Base-by-base conservation (phyloP, 2,113 vertebrate genomes). In the Corvus moneduloides region DNA sequence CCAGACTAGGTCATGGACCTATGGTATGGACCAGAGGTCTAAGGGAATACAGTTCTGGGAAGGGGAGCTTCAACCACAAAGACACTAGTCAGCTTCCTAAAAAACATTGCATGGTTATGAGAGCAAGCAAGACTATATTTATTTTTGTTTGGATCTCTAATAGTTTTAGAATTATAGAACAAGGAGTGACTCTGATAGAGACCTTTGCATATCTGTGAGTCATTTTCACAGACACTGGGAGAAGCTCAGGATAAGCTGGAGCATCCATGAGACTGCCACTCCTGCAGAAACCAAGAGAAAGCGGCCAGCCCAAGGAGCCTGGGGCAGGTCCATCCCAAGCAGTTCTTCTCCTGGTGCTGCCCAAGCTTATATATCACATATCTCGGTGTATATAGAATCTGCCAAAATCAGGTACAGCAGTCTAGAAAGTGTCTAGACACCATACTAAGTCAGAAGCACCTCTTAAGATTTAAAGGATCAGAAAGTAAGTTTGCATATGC, bases 341-440 rank as follows among this genome's bases (percentile, higher is more conserved):
- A 13, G 12, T 71, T 92, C 32, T 73, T 35, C 35, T 41, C 8
- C 10, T 23, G 17, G 7, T 37, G 67, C 49, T 92, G 71, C 21
- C 37, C 39, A 58, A n/a, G 61, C 17, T 69, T 35, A 32, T 44
- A 9, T 1, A 35, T 62, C 59, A 62, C 30, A 68, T 24, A 85
- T 30, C 19, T 52, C 30, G 20, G 22, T 11, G 27, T 16, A 41
- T 12, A 13, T 0, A 27, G 49, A 56, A 32, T 26, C 0, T 1
- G 33, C 30, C 52, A 72, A 79, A 55, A 76, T 79, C 49, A 64
- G 66, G 49, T 43, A 21, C 28, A 73, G 35, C 39, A 52, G 26
- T 12, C 44, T 44, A 59, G 41, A 59, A 92, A 91, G 28, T 5
- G 0, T 54, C 51, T 41, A 33, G 52, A n/a, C 61, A 84, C 35